A percentile compares a stretch with the other conserved stretches of the same genome.
These are phyloP conservation scores for Pseudomyrmex pallidus DNA, from an alignment of 1,140 invertebrate genomes.

Conservation along the genomic window DNA sequence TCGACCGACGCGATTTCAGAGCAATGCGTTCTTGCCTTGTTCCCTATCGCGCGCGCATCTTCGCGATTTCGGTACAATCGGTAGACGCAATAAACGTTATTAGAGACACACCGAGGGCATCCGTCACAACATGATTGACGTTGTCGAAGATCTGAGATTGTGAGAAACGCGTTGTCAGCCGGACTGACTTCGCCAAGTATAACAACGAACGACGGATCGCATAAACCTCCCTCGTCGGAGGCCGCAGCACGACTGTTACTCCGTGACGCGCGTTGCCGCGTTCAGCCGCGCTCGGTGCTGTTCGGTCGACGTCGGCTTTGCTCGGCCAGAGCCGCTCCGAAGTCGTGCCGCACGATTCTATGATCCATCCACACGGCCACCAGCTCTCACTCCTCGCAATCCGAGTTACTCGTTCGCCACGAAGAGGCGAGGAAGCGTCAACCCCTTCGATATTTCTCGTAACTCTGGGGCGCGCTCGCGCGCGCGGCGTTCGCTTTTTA, in stretches of 20 bases:
- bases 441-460: conserved; percentile 65
- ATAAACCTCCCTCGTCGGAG: conserved; percentile 77
- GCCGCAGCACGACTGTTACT: conserved; percentile 83
- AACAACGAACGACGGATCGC: conserved; percentile 15
- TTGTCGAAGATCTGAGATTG: neutral
- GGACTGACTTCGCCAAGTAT: neutral
- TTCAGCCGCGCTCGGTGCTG: conserved; percentile 70
- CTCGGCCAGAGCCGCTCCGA: conserved; percentile 62
- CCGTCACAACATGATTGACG: conserved; percentile 63
- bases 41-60: conserved; percentile 42
- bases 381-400: conserved; percentile 62
- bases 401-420: conserved; percentile 49
- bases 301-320: conserved; percentile 69
- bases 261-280: conserved; percentile 80
- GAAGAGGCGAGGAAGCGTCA: conserved; percentile 54
- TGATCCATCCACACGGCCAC: conserved; percentile 40
- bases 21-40: neutral
- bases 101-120: conserved; percentile 2
- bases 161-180: neutral
- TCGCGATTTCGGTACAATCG: neutral
- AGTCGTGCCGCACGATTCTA: conserved; percentile 64
- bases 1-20: conserved; percentile 10
- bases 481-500: conserved; percentile 49
- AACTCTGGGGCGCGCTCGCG: conserved; percentile 56
- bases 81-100: neutral